phyloP scores from a whole-genome alignment of 2,797 vertebrate genomes.

The Neosalanx taihuensis region DNA sequence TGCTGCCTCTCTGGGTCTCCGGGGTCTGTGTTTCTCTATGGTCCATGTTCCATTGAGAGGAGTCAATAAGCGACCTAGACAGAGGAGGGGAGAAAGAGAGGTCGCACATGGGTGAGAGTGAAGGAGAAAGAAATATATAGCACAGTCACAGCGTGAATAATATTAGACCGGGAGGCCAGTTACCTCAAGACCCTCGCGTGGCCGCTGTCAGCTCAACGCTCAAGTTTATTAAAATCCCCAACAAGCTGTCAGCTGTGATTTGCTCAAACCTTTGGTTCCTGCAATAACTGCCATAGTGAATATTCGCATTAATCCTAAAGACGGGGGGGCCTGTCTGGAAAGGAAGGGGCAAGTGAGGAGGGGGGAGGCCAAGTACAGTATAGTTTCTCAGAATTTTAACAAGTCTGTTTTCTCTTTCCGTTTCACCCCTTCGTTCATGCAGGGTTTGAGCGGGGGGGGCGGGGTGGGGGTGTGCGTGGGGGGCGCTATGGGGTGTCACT shows the following conservation, averaged over 20 bases:
- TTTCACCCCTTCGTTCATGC: too few species aligned
- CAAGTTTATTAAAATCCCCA: slow-evolving; percentile 14
- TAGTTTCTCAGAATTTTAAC: neutral
- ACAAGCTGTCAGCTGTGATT: slow-evolving; percentile 46
- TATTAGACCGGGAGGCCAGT: neutral
- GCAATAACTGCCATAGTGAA: slow-evolving; percentile 26
- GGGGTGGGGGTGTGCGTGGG: too few species aligned
- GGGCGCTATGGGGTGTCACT: slow-evolving; percentile 18
- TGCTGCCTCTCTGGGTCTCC: neutral
- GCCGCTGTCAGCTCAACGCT: neutral
- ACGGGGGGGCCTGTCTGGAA: neutral
- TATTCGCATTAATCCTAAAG: slow-evolving; percentile 40
- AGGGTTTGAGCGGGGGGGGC: too few species aligned
- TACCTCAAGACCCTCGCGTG: slow-evolving; percentile 1
- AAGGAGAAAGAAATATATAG: too few species aligned
- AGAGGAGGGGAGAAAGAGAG: neutral
- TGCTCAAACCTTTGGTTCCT: slow-evolving; percentile 1
- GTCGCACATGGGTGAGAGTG: too few species aligned
- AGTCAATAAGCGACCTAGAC: too few species aligned
- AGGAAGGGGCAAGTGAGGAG: too few species aligned
- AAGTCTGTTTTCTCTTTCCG: too few species aligned
- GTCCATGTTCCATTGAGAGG: too few species aligned
- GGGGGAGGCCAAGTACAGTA: too few species aligned
- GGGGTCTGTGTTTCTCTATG: neutral
- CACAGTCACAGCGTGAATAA: neutral